phyloP scores from a whole-genome alignment of 2,113 vertebrate species.

The Alosa alosa region DNA sequence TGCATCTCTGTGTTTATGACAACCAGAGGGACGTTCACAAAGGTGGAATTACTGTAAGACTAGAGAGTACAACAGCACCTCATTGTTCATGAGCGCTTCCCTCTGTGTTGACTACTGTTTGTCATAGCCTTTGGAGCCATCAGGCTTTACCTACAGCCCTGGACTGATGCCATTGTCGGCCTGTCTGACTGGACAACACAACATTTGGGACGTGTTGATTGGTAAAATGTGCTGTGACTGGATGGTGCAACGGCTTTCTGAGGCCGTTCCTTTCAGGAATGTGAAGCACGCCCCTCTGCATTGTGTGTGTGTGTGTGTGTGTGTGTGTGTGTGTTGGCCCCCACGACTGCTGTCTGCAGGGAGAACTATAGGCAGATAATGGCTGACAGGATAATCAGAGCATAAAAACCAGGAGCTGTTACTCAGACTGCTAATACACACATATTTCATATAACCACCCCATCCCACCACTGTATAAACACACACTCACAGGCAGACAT shows the following conservation, averaged over 20 bases:
- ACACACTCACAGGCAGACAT: not conserved
- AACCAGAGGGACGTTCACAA: not conserved
- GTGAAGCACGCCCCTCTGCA: not conserved
- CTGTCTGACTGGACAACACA: not conserved
- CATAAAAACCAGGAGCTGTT: slow-evolving; percentile 43
- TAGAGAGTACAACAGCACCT: too few species aligned
- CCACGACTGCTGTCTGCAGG: not conserved
- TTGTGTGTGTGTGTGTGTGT: not conserved
- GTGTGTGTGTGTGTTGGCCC: not conserved
- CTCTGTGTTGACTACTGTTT: not conserved
- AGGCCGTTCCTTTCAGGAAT: not conserved
- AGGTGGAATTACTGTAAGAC: not conserved
- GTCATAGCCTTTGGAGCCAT: too few species aligned
- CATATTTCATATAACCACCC: not conserved
- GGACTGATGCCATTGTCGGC: not conserved
- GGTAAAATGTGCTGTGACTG: not conserved
- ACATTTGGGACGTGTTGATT: not conserved
- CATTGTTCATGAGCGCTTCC: not conserved
- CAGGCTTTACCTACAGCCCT: not conserved
- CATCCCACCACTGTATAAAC: not conserved
- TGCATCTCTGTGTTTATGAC: not conserved
- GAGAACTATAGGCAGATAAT: slow-evolving; percentile 33
- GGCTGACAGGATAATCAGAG: slow-evolving; percentile 45
- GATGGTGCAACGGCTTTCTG: not conserved
- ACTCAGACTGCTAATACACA: slow-evolving; percentile 1